Evolutionary conservation across 1,140 invertebrate genomes (phyloP).

Genomic region (Drosophila arizonae): DNA sequence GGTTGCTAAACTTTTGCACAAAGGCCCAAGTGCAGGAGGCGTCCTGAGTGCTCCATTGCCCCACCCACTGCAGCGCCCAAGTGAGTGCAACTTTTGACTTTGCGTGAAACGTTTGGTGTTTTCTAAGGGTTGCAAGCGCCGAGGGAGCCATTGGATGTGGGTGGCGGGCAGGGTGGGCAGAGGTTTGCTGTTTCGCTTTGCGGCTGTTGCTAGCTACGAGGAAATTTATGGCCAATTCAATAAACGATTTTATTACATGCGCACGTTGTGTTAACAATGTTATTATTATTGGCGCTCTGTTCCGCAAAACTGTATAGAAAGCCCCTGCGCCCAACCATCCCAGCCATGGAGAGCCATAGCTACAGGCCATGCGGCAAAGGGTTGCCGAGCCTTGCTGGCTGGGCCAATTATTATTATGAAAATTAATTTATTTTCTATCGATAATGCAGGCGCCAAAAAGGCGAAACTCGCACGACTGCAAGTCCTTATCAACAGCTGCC

Average conservation of each 20-base stretch:
- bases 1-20: constrained; percentile 51
- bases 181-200: constrained; percentile 31
- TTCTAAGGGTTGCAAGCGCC: neutral
- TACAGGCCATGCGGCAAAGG: constrained; percentile 54
- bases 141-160: no score
- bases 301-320: constrained; percentile 47
- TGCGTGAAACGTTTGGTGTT: constrained; percentile 34
- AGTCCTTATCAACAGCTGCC: constrained; percentile 60
- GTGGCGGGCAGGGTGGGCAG: neutral
- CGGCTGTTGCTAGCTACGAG: constrained; percentile 68
- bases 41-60: neutral
- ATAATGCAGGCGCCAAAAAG: constrained; percentile 47
- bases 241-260: constrained; percentile 82
- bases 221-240: constrained; percentile 82
- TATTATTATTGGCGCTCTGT: constrained; percentile 77
- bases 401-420: constrained; percentile 76
- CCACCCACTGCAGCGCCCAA: constrained; percentile 3
- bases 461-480: constrained; percentile 4
- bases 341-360: neutral
- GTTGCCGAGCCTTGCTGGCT: neutral
- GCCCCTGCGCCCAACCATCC: neutral
- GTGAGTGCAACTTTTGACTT: constrained; percentile 74
- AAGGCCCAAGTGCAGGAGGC: constrained; percentile 34
- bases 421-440: constrained; percentile 78
- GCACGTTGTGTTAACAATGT: constrained; percentile 79